Base-by-base conservation (phyloP, 2,113 vertebrate genomes). In the Emydura subglobosa region DNA sequence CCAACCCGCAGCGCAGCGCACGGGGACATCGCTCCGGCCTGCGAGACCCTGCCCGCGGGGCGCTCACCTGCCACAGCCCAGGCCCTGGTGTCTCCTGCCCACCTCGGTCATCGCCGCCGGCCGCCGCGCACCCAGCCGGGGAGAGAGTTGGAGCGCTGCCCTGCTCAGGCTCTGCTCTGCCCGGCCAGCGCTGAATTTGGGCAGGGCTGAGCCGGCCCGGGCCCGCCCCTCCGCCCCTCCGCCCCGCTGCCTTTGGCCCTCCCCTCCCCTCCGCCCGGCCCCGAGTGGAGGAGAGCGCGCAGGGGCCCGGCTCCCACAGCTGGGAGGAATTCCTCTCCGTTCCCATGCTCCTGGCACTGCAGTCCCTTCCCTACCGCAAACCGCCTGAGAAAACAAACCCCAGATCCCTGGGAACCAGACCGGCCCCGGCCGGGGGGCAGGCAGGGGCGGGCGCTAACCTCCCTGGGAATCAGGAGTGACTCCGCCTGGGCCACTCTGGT, bases 61-160 rank as follows among this genome's bases (percentile, higher is more conserved):
- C 5, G 54, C 98, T 98, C 97, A 99, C 98, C 98, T 97, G 95
- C 91, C 94, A 90, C 96, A 96, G 82, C 95, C 97, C 97, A 97
- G 85, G 19, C 94, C 89, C 51, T 97, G 97, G 57, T 96, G 95
- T 83, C 97, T 96, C 92, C 97, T 96, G 88, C 98, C 98, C 97
- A 98, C 97, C 1, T 98, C 97, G 85, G 97, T 98, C 98, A 97
- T 98, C 25, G 17, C 92, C 86, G 74, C 91, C 22, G 54, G 50
- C 59, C 3, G 11, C 83, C 81, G 49, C 54, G 7, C 1, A 83
- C 86, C 17, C 72, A 11, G 8, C 11, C 22, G 27, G 27, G 68
- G 50, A 31, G 19, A 74, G 17, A 89, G 54, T 85, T 82, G 82
- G 55, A 92, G 27, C 2, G 88, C 79, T 81, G 24, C 54, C 47